Base-by-base conservation (phyloP, 2,113 vertebrate genomes). In the Varanus salvator region DNA sequence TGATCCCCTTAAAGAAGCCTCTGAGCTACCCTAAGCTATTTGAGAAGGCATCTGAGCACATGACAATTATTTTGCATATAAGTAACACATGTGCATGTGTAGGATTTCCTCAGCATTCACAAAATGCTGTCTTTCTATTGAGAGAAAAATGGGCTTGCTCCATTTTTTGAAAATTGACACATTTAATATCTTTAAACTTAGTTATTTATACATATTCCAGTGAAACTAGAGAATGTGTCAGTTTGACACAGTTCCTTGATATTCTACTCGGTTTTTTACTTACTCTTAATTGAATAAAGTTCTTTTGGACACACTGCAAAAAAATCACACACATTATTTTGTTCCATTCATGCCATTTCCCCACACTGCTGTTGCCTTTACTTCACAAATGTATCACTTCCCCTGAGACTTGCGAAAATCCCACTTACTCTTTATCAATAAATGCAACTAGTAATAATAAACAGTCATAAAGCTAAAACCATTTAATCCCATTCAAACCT, bases 401-500 rank as follows among this genome's bases (percentile, higher is more conserved):
- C 87, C 21, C 34, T 88, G 72, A 94, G 80, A 76, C 48, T 77
- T 75, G 92, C 54, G 17, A 89, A 94, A 96, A 95, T 90, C 54
- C n/a, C 44, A 94, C 29, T 74, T 83, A 94, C 84, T 89, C 92
- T 76, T 48, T 86, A 91, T 91, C 89, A 76, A 91, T 94, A 95
- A 85, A 6, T 44, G 87, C 64, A 87, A 85, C 21, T 84, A 94
- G 6, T 82, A 81, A 91, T 87, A 93, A 92, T 92, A 66, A 92
- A 93, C 95, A 96, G 94, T 95, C 95, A 95, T 89, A 92, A 94
- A 94, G 80, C 91, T 94, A 92, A 96, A 95, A 92, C 84, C 85
- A 89, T 96, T 96, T 95, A 95, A 93, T 96, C 93, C 93, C 92
- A 92, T 89, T 95, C 95, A 96, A 95, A 86, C 78, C 86, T 96